Percentiles rank a stretch among this genome's conserved stretches.
Conservation (phyloP, 2,113 vertebrate species). For the Calidris pugnax region DNA sequence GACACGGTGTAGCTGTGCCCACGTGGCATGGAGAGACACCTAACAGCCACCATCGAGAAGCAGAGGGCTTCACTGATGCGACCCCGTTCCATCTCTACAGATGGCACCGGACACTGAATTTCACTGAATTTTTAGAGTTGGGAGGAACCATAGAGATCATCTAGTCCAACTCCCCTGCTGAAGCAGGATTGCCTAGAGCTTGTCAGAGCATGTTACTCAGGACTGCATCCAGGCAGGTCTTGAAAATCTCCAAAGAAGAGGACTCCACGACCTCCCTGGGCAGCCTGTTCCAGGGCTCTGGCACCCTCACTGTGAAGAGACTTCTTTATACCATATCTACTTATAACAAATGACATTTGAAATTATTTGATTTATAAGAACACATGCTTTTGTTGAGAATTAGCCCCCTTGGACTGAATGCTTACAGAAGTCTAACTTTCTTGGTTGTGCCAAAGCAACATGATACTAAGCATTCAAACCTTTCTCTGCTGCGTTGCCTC, state of each 20-base stretch:
- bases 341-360: not conserved
- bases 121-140: too few relatives aligned
- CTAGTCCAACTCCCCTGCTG: too few relatives aligned
- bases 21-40: rapidly evolving
- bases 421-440: not conserved
- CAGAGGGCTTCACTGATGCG: not conserved
- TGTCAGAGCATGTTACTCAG: too few relatives aligned
- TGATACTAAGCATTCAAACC: not conserved
- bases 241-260: too few relatives aligned
- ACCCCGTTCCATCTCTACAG: not conserved
- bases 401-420: not conserved
- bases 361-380: not conserved
- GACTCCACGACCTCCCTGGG: too few relatives aligned
- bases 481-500: not conserved
- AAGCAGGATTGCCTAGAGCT: too few relatives aligned
- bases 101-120: rapidly evolving
- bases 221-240: too few relatives aligned
- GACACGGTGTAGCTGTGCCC: rapidly evolving
- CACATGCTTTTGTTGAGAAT: not conserved
- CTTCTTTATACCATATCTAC: not conserved
- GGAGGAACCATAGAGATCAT: too few relatives aligned
- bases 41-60: not conserved
- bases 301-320: not conserved
- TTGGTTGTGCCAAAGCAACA: not conserved
- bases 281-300: too few relatives aligned